Evolutionary conservation across 2,113 vertebrate genomes (phyloP).

Genomic region (Lepus europaeus): DNA sequence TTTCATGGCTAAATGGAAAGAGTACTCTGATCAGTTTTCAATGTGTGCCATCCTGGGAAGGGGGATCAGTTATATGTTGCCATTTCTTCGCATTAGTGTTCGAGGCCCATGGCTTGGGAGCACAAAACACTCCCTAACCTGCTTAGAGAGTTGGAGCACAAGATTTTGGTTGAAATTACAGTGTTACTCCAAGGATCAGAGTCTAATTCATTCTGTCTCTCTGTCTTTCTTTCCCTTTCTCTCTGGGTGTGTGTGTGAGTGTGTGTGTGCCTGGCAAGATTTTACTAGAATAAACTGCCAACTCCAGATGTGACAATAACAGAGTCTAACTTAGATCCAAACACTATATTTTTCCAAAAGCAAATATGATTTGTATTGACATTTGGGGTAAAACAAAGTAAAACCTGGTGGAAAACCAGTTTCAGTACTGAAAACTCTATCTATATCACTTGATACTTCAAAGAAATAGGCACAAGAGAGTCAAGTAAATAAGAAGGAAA

Average conservation of each 20-base stretch:
- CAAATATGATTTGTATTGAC: not conserved
- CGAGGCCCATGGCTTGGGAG: not conserved
- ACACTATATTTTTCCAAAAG: not conserved
- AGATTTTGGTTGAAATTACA: not conserved
- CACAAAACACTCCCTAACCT: not conserved
- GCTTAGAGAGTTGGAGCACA: not conserved
- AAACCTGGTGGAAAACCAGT: conserved; percentile 39
- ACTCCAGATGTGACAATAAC: not conserved
- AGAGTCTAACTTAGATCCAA: not conserved
- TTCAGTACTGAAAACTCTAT: conserved; percentile 39
- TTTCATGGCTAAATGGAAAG: not conserved
- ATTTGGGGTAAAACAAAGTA: conserved; percentile 38
- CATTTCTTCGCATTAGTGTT: not conserved
- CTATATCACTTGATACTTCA: not conserved
- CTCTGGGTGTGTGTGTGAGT: not conserved
- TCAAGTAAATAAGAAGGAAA: not conserved
- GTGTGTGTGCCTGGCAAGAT: not conserved
- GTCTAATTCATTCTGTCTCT: not conserved
- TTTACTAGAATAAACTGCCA: not conserved
- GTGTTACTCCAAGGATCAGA: conserved; percentile 5
- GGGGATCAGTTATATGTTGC: not conserved
- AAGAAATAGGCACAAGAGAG: not conserved
- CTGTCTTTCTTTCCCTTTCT: too few relatives aligned
- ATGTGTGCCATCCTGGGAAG: not conserved
- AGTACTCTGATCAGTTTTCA: not conserved